Evolutionary conservation across 2,797 vertebrate species (phyloP).

Genomic region (Furcifer pardalis): DNA sequence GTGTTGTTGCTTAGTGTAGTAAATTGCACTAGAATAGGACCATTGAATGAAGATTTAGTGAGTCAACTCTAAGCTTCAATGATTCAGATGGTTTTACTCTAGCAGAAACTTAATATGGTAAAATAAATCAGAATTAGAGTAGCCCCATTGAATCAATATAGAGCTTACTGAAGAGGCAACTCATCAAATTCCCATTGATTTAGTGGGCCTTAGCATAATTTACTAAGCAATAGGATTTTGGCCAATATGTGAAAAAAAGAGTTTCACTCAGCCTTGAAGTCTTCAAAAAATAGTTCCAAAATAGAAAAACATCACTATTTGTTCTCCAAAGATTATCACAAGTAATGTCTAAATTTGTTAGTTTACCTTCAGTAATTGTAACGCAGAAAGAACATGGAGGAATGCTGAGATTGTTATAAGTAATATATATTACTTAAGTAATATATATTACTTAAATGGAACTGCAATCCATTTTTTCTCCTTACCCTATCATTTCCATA

Average conservation of each 20-base stretch:
- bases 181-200: no score
- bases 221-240: not conserved
- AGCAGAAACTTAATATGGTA: no score
- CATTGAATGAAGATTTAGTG: no score
- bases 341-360: not conserved
- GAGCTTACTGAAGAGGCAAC: no score
- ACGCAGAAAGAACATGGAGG: not conserved
- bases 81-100: no score
- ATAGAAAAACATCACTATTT: not conserved
- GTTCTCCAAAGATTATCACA: not conserved
- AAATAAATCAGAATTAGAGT: no score
- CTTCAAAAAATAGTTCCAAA: not conserved
- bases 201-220: not conserved
- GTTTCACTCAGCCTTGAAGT: not conserved
- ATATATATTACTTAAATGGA: not conserved
- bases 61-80: no score
- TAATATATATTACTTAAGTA: no score
- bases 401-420: not conserved
- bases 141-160: no score
- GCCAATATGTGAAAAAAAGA: not conserved
- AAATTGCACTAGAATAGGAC: no score
- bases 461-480: not conserved
- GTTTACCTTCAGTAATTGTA: not conserved
- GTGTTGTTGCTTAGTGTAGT: no score
- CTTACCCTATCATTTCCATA: not conserved